These are phyloP conservation scores for Glyptemys insculpta DNA, from an alignment of 2,797 vertebrate species.

Conservation along the genomic window DNA sequence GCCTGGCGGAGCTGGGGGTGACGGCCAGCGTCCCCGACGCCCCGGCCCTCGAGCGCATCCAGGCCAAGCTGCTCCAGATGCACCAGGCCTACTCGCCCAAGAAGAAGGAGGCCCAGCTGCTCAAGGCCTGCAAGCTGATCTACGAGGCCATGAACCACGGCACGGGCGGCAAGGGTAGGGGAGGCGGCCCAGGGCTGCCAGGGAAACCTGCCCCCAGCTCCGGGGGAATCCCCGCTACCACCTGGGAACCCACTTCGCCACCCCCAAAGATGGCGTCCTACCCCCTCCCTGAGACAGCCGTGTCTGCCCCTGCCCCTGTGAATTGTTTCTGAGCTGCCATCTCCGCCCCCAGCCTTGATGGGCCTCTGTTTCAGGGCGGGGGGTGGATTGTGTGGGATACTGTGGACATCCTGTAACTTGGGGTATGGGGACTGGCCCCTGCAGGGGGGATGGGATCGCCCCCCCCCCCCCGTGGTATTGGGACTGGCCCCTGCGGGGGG, in stretches of 20 bases:
- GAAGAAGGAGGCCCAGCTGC: conserved; percentile 88
- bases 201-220: neutral
- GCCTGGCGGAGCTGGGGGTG: conserved; percentile 80
- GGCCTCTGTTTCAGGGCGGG: neutral
- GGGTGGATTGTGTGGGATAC: neutral
- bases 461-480: too few species aligned
- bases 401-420: neutral
- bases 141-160: conserved; percentile 87
- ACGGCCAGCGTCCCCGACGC: conserved; percentile 81
- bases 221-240: too few species aligned
- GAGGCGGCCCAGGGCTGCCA: neutral
- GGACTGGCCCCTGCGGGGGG: too few species aligned
- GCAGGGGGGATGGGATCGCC: neutral
- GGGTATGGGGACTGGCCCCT: neutral
- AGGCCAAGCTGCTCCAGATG: conserved; percentile 83
- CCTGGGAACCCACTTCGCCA: neutral
- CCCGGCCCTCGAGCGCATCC: conserved; percentile 84
- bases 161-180: conserved; percentile 25
- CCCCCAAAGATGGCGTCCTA: neutral
- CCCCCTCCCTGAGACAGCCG: neutral
- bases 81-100: conserved; percentile 88
- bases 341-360: neutral
- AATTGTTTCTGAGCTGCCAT: too few species aligned
- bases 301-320: neutral
- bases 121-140: conserved; percentile 90